Conservation (phyloP, 2,888 invertebrate species). For the Eustalomyia histrio region DNA sequence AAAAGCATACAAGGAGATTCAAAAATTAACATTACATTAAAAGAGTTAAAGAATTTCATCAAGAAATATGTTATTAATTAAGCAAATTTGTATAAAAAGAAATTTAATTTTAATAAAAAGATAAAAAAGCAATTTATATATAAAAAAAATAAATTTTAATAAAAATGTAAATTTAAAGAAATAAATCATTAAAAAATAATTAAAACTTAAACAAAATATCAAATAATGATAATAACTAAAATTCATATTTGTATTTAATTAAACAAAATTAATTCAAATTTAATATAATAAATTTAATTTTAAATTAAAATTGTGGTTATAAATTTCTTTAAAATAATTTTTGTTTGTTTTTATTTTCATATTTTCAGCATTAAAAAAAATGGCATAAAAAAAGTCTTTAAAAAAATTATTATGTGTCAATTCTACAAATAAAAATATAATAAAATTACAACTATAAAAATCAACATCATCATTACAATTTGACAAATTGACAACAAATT, state of each 20-base stretch:
- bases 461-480: conserved; percentile 47
- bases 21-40: too few relatives aligned
- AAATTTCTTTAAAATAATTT: not conserved
- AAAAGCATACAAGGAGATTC: too few relatives aligned
- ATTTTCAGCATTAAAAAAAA: not conserved
- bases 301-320: not conserved
- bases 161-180: too few relatives aligned
- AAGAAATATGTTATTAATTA: too few relatives aligned
- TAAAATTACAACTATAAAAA: conserved; percentile 21
- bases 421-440: conserved; percentile 11
- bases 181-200: too few relatives aligned
- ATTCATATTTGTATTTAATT: not conserved
- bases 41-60: too few relatives aligned
- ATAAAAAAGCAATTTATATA: too few relatives aligned
- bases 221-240: not conserved
- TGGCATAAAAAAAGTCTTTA: conserved; percentile 1
- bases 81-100: too few relatives aligned
- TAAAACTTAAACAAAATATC: too few relatives aligned
- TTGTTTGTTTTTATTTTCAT: not conserved
- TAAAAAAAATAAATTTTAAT: too few relatives aligned
- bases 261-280: not conserved
- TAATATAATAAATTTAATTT: not conserved
- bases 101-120: too few relatives aligned
- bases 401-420: conserved; percentile 12
- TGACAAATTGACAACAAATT: conserved; percentile 56